A percentile compares a stretch with the other conserved stretches of the same genome.
Conservation (phyloP, 2,113 vertebrate species). For the Sinocyclocheilus rhinocerous region DNA sequence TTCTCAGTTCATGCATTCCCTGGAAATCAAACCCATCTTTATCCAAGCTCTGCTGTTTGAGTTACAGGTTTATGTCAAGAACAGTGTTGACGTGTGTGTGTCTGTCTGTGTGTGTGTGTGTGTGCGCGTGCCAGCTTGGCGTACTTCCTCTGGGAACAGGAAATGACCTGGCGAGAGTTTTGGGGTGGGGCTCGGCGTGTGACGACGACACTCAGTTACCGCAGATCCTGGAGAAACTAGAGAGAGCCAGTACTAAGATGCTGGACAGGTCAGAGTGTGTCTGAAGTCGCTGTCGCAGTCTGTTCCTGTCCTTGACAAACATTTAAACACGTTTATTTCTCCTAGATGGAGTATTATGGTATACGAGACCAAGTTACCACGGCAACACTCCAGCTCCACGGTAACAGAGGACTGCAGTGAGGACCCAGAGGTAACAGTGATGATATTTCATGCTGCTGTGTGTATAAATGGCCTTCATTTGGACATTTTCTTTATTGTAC, state of each 20-base stretch:
- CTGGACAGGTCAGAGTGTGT: constrained; percentile 84
- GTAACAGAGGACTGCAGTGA: constrained; percentile 88
- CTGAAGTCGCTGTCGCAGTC: neutral
- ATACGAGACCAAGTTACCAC: constrained; percentile 93
- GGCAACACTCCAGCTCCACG: constrained; percentile 82
- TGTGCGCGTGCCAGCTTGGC: constrained; percentile 85
- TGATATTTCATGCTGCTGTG: constrained; percentile 1
- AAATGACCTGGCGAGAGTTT: constrained; percentile 92
- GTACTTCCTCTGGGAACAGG: constrained; percentile 95
- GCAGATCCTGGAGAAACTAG: constrained; percentile 95
- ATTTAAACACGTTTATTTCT: neutral
- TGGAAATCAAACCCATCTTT: neutral
- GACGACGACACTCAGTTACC: constrained; percentile 95
- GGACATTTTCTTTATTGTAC: neutral
- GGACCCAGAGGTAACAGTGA: constrained; percentile 87
- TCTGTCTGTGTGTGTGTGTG: neutral
- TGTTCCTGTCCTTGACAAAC: neutral
- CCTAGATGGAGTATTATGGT: constrained; percentile 98
- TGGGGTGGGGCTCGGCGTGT: constrained; percentile 96
- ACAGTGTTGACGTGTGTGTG: constrained; percentile 1
- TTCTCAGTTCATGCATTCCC: neutral
- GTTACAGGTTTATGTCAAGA: no score
- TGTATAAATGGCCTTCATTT: neutral
- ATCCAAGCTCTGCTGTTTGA: neutral
- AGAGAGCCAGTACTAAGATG: constrained; percentile 98